phyloP scores from a whole-genome alignment of 1,140 invertebrate genomes.

The Coelopa frigida region DNA sequence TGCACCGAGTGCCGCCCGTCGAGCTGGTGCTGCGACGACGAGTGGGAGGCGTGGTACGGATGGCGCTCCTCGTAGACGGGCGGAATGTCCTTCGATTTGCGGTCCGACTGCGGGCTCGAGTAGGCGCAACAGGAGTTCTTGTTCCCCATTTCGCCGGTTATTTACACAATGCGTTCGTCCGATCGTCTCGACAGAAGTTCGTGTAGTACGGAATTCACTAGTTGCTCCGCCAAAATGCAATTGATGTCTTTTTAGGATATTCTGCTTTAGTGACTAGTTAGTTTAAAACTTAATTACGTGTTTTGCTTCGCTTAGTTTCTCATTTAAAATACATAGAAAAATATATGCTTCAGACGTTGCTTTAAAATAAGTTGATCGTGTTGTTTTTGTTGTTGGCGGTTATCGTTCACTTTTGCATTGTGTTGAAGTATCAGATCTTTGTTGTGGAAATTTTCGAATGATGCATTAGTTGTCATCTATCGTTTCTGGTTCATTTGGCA shows the following conservation, averaged over 20 bases:
- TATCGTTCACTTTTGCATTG: too few species aligned
- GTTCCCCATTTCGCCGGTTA: slow-evolving; percentile 56
- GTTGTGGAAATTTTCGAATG: too few species aligned
- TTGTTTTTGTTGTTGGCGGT: too few species aligned
- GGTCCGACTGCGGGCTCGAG: slow-evolving; percentile 55
- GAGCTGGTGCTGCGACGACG: slow-evolving; percentile 38
- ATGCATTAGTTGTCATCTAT: too few species aligned
- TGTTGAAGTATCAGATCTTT: too few species aligned
- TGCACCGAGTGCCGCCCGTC: slow-evolving; percentile 22
- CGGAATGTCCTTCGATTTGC: slow-evolving; percentile 46
- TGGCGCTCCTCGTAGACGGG: slow-evolving; percentile 60
- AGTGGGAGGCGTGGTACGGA: slow-evolving; percentile 50
- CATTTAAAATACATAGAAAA: too few species aligned
- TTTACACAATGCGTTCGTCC: background rate
- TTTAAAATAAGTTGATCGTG: too few species aligned
- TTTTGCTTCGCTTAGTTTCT: too few species aligned
- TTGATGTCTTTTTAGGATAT: slow-evolving; percentile 6
- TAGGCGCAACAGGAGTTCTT: slow-evolving; percentile 71
- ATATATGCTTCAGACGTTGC: too few species aligned
- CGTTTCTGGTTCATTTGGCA: too few species aligned
- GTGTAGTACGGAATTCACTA: background rate
- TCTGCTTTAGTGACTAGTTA: too few species aligned
- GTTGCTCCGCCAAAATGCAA: slow-evolving; percentile 6
- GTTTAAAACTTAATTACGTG: too few species aligned
- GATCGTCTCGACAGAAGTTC: background rate